These are phyloP conservation scores for Odontophorus gujanensis DNA, from an alignment of 2,113 vertebrate genomes.

Conservation along the genomic window DNA sequence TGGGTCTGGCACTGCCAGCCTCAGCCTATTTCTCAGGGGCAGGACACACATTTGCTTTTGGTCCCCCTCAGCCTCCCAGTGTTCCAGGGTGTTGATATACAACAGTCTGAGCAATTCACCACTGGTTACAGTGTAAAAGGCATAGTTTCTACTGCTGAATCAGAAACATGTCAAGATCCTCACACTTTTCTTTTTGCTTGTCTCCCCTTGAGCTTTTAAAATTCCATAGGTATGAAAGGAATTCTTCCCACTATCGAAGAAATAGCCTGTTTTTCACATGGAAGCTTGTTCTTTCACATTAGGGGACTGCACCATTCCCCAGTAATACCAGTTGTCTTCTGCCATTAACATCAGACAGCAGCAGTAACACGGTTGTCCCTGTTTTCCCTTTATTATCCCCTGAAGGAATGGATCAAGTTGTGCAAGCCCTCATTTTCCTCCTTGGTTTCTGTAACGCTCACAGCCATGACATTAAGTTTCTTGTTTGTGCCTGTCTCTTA, in stretches of 20 bases:
- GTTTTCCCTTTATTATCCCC: background rate
- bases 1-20: background rate
- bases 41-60: background rate
- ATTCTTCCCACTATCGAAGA: background rate
- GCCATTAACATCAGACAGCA: background rate
- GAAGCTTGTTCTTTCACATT: background rate
- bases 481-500: background rate
- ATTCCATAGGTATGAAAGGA: background rate
- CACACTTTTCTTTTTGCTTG: rapidly evolving
- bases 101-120: background rate
- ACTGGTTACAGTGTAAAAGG: background rate
- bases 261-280: background rate
- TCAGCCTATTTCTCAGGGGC: background rate
- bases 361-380: background rate
- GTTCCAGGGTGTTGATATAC: background rate
- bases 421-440: background rate
- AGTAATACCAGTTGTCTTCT: background rate
- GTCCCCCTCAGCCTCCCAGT: background rate
- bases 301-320: background rate
- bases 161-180: background rate
- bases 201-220: background rate
- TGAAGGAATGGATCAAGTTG: background rate
- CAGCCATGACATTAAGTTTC: background rate
- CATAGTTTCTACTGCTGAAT: background rate
- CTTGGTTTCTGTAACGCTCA: background rate